Conservation (phyloP, 37 sponge, comb jelly and placozoan genomes). For the Chondrosia reniformis region DNA sequence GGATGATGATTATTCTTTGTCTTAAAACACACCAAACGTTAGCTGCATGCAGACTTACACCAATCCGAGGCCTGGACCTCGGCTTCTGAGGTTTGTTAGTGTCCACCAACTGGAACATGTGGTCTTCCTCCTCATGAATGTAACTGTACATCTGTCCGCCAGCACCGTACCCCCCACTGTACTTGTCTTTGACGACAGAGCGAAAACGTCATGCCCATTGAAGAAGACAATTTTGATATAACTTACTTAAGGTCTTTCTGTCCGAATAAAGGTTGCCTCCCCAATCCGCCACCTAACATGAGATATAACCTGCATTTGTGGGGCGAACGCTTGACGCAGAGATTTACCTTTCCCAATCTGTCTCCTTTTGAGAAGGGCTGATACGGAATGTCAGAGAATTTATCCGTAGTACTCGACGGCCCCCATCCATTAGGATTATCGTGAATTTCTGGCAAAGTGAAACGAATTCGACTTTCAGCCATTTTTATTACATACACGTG, state of each 20-base stretch:
- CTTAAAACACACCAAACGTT: too few species aligned
- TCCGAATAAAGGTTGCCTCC: slow-evolving; percentile 80
- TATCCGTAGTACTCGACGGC: slow-evolving; percentile 77
- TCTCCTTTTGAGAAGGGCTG: slow-evolving; percentile 97
- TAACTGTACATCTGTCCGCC: slow-evolving; percentile 70
- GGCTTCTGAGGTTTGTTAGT: slow-evolving; percentile 59
- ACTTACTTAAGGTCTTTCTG: slow-evolving; percentile 66
- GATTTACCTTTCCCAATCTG: slow-evolving; percentile 83
- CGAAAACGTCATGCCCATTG: background rate
- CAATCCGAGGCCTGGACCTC: too few species aligned
- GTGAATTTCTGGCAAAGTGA: slow-evolving; percentile 59
- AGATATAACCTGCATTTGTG: background rate
- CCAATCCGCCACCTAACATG: slow-evolving; percentile 87
- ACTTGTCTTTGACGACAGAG: slow-evolving; percentile 52
- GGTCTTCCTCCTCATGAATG: slow-evolving; percentile 80
- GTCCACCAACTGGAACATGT: slow-evolving; percentile 86
- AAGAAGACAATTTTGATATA: background rate
- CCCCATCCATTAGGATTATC: slow-evolving; percentile 94
- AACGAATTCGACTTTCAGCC: background rate
- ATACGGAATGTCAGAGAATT: slow-evolving; percentile 91
- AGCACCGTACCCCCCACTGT: slow-evolving; percentile 55
- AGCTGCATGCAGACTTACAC: too few species aligned
- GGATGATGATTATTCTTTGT: too few species aligned
- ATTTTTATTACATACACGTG: background rate
- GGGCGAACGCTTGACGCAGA: too few species aligned